Evolutionary conservation across 53 echinoderm and acorn worm genomes (phyloP).

Genomic region (Antedon mediterranea): DNA sequence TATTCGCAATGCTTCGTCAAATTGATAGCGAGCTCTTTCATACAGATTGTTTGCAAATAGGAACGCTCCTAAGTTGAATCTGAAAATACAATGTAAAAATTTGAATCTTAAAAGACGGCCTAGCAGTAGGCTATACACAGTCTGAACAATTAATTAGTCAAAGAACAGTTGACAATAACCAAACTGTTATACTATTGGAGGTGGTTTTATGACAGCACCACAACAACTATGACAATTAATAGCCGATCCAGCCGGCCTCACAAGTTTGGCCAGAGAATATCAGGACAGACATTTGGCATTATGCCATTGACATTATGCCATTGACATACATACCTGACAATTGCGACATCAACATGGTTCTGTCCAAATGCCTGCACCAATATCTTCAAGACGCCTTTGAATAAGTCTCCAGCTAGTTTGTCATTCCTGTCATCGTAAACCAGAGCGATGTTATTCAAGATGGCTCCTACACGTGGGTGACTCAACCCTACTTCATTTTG

Average conservation of each 20-base stretch:
- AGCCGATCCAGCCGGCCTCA: no score
- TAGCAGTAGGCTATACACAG: no score
- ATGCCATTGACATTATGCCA: no score
- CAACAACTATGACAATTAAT: no score
- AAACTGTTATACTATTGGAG: no score
- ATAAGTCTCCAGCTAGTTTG: slow-evolving; percentile 5
- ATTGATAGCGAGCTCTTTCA: slow-evolving; percentile 4
- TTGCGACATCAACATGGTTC: slow-evolving; percentile 23
- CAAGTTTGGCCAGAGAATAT: no score
- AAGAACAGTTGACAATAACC: no score
- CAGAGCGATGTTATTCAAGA: slow-evolving; percentile 13
- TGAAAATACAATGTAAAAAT: no score
- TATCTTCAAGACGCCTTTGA: slow-evolving; percentile 10
- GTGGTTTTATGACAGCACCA: no score
- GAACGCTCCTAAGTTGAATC: slow-evolving; percentile 19
- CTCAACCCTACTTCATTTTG: slow-evolving; percentile 2
- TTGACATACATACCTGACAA: slow-evolving; percentile 23
- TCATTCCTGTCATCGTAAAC: slow-evolving; percentile 13
- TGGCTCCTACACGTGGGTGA: slow-evolving; percentile 9
- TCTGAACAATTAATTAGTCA: no score
- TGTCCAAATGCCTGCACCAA: slow-evolving; percentile 23
- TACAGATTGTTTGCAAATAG: slow-evolving; percentile 8
- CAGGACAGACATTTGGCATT: no score
- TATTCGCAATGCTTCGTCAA: slow-evolving; percentile 3
- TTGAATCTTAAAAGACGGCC: no score